Base-by-base conservation (phyloP, 2,888 invertebrate species). In the Calameuta pallipes region DNA sequence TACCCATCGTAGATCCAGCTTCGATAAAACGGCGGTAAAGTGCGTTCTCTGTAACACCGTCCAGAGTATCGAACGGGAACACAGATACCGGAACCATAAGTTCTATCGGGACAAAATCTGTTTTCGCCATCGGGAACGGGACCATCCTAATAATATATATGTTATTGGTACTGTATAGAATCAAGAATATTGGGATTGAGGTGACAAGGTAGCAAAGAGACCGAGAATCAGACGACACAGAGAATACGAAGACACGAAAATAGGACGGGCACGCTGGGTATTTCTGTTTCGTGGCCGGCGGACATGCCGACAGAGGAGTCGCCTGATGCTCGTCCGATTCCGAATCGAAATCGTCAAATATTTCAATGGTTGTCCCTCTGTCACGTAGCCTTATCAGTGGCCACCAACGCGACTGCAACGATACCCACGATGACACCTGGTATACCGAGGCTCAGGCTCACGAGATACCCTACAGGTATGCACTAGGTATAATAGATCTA, bases 251-350 rank as follows among this genome's bases (percentile, higher is more conserved):
- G 82, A 79, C 71, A 82, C 83, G 82, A 85, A 86, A 87, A 87
- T 87, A 87, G 84, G 82, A 84, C 83, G 84, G 82, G 80, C 80
- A 80, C 80, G 76, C 41, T 80, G 82, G 78, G 81, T 83, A 84
- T 84, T 84, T 83, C 82, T 80, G 82, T 84, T 83, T 83, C 80
- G 79, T 80, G 80, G 78, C 77, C 77, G 76, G 78, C 79, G 69
- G 37, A 75, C 73, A 68, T 75, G 77, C 81, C 69, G 74, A 75
- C 76, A 74, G 70, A 56, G 23, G 9, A 56, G 56, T 56, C 56
- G 70, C 15, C 75, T 71, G 70, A 74, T 74, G 56, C 12, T 34
- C 73, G 34, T 71, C 78, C 56, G 56, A 56, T 56, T 56, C 6
- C 23, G 56, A 56, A 56, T 56, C 56, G 56, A 56, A 56, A 56